phyloP scores from a whole-genome alignment of 2,888 invertebrate genomes.

The Eugnorisma glareosa region DNA sequence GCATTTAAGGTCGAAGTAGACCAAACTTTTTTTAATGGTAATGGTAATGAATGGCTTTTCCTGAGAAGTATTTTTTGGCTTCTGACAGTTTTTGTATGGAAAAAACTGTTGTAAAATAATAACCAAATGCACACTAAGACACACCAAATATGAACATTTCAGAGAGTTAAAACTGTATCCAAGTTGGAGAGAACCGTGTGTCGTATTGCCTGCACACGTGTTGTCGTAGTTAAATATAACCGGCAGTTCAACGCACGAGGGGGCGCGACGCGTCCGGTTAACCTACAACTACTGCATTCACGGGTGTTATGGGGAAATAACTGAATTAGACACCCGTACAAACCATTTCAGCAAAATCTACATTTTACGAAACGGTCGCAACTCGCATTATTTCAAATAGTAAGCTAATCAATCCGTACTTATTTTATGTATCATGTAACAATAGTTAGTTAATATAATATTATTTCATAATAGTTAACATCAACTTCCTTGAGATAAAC shows the following conservation, averaged over 20 bases:
- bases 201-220: constrained; percentile 84
- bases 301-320: constrained; percentile 58
- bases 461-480: constrained; percentile 61
- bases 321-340: constrained; percentile 34
- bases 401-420: neutral
- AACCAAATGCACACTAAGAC: neutral
- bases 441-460: constrained; percentile 41
- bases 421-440: constrained; percentile 19
- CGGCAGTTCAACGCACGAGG: constrained; percentile 88
- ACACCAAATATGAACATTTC: constrained; percentile 69
- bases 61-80: neutral
- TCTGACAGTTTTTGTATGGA: neutral
- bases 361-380: neutral
- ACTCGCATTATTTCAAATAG: constrained; percentile 3
- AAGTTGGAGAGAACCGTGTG: constrained; percentile 81
- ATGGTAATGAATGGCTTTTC: neutral
- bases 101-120: neutral
- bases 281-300: constrained; percentile 80
- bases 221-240: constrained; percentile 89
- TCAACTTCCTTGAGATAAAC: constrained; percentile 72
- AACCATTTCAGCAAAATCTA: constrained; percentile 21
- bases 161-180: constrained; percentile 76
- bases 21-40: neutral
- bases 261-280: constrained; percentile 83
- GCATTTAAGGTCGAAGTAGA: neutral